Conservation (phyloP, 92 coral and sea anemone genomes). For the Palythoa caribaeorum region DNA sequence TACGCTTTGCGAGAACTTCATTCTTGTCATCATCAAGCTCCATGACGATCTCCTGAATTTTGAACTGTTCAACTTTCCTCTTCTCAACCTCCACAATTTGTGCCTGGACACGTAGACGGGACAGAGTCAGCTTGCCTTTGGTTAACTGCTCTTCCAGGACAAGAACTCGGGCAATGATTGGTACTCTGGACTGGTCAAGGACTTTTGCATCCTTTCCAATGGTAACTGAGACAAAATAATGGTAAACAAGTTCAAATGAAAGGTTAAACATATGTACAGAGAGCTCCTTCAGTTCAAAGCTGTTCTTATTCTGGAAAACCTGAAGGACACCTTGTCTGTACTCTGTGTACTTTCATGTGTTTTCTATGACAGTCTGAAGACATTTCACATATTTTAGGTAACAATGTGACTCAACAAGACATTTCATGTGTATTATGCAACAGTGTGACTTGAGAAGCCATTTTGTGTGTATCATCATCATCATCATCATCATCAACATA, state of each 20-base stretch:
- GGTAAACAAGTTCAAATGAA: neutral
- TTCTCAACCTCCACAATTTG: slow-evolving; percentile 71
- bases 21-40: slow-evolving; percentile 78
- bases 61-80: slow-evolving; percentile 76
- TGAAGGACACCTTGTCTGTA: too few relatives aligned
- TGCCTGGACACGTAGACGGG: slow-evolving; percentile 70
- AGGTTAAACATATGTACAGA: too few relatives aligned
- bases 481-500: too few relatives aligned
- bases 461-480: too few relatives aligned
- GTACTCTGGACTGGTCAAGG: slow-evolving; percentile 63
- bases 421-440: too few relatives aligned
- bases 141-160: slow-evolving; percentile 62
- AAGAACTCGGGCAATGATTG: slow-evolving; percentile 75
- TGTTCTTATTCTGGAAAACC: too few relatives aligned
- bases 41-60: slow-evolving; percentile 78
- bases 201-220: slow-evolving; percentile 68
- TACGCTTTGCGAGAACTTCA: slow-evolving; percentile 75
- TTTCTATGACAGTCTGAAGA: too few relatives aligned
- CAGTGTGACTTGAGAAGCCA: too few relatives aligned
- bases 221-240: slow-evolving; percentile 55
- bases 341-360: too few relatives aligned
- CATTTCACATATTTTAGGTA: too few relatives aligned
- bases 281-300: too few relatives aligned
- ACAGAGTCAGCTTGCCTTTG: slow-evolving; percentile 27
- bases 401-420: too few relatives aligned